Conservation (phyloP, 92 coral and sea anemone species). For the Zoanthus gigantus region DNA sequence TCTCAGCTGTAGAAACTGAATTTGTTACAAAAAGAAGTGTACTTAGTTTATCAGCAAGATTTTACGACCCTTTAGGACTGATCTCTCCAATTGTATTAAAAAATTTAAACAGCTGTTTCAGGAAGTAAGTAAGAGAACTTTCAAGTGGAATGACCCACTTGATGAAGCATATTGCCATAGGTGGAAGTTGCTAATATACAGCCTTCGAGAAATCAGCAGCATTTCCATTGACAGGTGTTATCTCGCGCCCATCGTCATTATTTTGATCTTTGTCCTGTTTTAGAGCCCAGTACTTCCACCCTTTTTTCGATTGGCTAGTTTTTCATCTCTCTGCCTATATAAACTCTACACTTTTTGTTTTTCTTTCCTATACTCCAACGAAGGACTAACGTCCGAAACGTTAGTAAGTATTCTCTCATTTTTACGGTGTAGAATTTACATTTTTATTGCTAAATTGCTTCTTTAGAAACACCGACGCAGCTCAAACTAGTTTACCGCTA, state of each 20-base stretch:
- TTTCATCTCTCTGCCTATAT: too few species aligned
- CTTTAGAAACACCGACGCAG: too few species aligned
- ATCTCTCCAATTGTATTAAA: background rate
- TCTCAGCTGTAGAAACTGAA: slow-evolving; percentile 20
- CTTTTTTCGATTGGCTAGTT: too few species aligned
- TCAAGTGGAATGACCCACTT: slow-evolving; percentile 45
- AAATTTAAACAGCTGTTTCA: slow-evolving; percentile 24
- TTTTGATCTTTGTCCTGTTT: too few species aligned
- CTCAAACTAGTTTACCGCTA: too few species aligned
- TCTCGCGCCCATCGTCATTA: background rate
- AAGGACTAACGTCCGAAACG: too few species aligned
- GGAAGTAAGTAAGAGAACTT: slow-evolving; percentile 10
- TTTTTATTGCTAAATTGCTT: too few species aligned
- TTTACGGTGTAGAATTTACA: background rate
- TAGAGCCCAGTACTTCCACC: too few species aligned
- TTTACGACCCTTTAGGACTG: background rate
- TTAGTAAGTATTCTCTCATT: background rate
- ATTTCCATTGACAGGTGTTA: slow-evolving; percentile 12
- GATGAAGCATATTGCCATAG: slow-evolving; percentile 8
- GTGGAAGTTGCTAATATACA: slow-evolving; percentile 14
- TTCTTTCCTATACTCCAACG: too few species aligned
- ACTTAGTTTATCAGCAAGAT: slow-evolving; percentile 28
- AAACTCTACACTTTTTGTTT: too few species aligned
- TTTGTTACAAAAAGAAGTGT: slow-evolving; percentile 38
- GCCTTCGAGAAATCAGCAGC: background rate